Base-by-base conservation (phyloP, 2,113 vertebrate genomes). In the Girardinichthys multiradiatus region DNA sequence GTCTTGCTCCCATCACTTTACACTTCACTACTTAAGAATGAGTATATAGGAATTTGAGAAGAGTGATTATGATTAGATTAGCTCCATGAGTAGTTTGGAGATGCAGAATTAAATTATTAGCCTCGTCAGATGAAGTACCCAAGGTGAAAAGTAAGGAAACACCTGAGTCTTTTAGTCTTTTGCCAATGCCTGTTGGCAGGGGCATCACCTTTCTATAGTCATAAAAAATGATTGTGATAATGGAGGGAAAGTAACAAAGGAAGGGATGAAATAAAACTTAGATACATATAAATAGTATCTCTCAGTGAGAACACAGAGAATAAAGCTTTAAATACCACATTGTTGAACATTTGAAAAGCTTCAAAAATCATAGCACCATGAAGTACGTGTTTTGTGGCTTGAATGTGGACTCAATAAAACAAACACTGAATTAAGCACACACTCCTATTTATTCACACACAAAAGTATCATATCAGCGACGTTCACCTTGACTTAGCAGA, bases 401-500 rank as follows among this genome's bases (percentile, higher is more conserved):
- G 59, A 33, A 45, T 54, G 76, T 39, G 12, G 9, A 15, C 48
- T 74, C 29, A 35, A 26, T 64, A 33, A 35, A 70, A 73, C 64
- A 80, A 62, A 81, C 72, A 61, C 61, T 59, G 21, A 68, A 27
- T 30, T 51, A 39, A 28, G 39, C 26, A 31, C 71, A 74, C 72
- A 26, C 57, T 26, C 58, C 28, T 2, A 64, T 51, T 68, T 62
- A 74, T 28, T 62, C 48, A 48, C 71, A 82, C 51, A 74, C 31
- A 61, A 39, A 66, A 29, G 39, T 61, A 35, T 84, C 71, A 76
- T 90, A 90, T 92, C 89, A 83, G 74, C 54, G 72, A 12, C 79
- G 85, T 85, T 92, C 90, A 92, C 87, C 87, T 91, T 89, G 91
- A 88, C 83, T 88, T 79, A 78, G 64, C 79, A 79, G 67, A 83